A percentile compares a stretch with the other conserved stretches of the same genome.
These are phyloP conservation scores for Lasioglossum villosulum DNA, from an alignment of 2,888 invertebrate species.

Conservation along the genomic window DNA sequence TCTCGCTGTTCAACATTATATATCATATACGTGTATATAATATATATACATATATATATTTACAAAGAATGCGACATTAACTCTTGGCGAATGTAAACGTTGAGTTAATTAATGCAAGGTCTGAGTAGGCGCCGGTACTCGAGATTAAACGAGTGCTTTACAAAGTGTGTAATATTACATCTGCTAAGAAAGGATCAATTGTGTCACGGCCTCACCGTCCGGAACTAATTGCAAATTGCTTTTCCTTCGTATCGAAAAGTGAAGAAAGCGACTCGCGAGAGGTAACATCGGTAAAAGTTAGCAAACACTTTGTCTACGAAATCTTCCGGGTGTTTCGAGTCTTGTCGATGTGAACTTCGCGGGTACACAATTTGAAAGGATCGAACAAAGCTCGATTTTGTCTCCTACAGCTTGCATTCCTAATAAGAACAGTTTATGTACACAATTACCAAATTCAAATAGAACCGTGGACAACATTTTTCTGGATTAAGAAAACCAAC, in stretches of 20 bases:
- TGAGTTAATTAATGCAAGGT: slow-evolving; percentile 29
- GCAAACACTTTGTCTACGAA: slow-evolving; percentile 51
- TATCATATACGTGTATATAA: neutral
- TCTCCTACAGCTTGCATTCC: neutral
- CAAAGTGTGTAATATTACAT: slow-evolving; percentile 25
- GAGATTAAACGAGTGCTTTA: slow-evolving; percentile 33
- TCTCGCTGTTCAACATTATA: slow-evolving; percentile 34
- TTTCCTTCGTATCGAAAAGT: slow-evolving; percentile 15
- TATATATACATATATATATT: slow-evolving; percentile 11
- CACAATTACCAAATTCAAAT: slow-evolving; percentile 13
- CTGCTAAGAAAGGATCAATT: slow-evolving; percentile 38
- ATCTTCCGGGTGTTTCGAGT: slow-evolving; percentile 56
- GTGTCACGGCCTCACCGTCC: slow-evolving; percentile 15
- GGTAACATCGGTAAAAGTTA: slow-evolving; percentile 32
- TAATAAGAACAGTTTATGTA: neutral
- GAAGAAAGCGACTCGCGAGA: slow-evolving; percentile 27
- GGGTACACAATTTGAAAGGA: slow-evolving; percentile 37
- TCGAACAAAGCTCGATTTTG: slow-evolving; percentile 14
- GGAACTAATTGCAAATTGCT: slow-evolving; percentile 30
- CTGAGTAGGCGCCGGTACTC: slow-evolving; percentile 26
- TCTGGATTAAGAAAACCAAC: neutral
- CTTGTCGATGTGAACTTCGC: slow-evolving; percentile 67
- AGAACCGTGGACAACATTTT: neutral
- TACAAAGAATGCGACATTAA: slow-evolving; percentile 48
- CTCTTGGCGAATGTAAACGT: slow-evolving; percentile 27